Evolutionary conservation across 2,113 vertebrate genomes (phyloP).

Genomic region (Hepsetus odoe): DNA sequence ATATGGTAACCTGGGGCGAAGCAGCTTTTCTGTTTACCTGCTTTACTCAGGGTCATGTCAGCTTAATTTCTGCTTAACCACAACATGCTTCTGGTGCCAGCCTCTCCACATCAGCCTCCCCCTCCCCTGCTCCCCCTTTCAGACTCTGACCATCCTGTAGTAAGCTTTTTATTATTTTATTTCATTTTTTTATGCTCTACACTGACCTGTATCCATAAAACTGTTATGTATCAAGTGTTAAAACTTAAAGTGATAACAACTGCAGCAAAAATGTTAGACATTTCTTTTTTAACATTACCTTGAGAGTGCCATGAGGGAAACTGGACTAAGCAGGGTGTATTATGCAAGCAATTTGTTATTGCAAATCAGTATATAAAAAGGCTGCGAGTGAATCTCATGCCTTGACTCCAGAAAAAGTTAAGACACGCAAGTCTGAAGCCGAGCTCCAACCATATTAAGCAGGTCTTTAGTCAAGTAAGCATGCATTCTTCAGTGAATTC

Average conservation of each 20-base stretch:
- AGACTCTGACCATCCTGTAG: background rate
- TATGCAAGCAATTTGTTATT: no score
- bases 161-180: background rate
- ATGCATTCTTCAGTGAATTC: no score
- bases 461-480: no score
- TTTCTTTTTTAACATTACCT: no score
- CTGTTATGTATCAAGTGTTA: background rate
- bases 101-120: conserved; percentile 48
- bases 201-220: background rate
- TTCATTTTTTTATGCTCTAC: background rate
- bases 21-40: conserved; percentile 79
- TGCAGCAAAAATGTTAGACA: no score
- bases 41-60: conserved; percentile 76
- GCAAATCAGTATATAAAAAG: no score
- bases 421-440: no score
- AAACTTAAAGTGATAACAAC: background rate
- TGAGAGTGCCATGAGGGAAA: no score
- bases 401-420: no score
- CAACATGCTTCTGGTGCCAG: conserved; percentile 73
- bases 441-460: no score
- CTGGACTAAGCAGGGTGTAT: no score
- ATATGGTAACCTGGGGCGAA: conserved; percentile 79
- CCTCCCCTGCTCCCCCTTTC: conserved; percentile 15
- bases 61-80: conserved; percentile 70
- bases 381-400: no score